Evolutionary conservation across 2,888 invertebrate species (phyloP), one percentile per base, ranked within the genome.

Genomic region (Rambutsinella grinnellia): DNA sequence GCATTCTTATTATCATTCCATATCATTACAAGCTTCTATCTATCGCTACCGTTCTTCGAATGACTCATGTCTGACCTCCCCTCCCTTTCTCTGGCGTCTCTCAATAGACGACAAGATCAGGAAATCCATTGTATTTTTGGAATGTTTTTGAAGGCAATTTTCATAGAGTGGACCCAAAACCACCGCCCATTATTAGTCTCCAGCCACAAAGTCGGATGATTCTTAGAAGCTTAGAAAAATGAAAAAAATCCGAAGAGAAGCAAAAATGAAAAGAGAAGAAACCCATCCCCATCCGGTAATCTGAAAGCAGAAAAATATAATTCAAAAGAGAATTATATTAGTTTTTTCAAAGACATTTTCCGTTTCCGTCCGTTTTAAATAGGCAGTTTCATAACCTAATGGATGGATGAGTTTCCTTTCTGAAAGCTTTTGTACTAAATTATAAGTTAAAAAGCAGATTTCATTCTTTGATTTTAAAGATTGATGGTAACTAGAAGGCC

Each of bases 211-310:
- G 44, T 44, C 8, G 19, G 10, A 49, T 13, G 49, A 5, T 49
- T 17, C 10, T 17, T 17, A 49, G 49, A 49, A 17, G 5, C 36
- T 36, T 36, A 36, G 36, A 36, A 36, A 36, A 13, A 8, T 8
- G 13, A 36, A 36, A 36, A 36, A 36, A 8, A 36, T 36, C 36
- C 13, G 6, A 36, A 5, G 36, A 36, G 36, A 36, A 10, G 19
- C 6, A 49, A 49, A 15, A 49, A 49, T 44, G 8, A 44, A 17
- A 49, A 49, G 19, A 5, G n/a, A 5, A 17, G 15, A 17, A 17
- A 49, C 49, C 49, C 49, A 17, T 49, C 49, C 49, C 49, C 49
- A 49, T 49, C 49, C 49, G 49, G 49, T 49, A 17, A n/a, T 5
- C 49, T 49, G 8, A 49, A 49, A 49, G n/a, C 19, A 17, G n/a